Evolutionary conservation across 2,113 vertebrate genomes (phyloP), one percentile per base, ranked within the genome.

Genomic region (Falco punctatus): DNA sequence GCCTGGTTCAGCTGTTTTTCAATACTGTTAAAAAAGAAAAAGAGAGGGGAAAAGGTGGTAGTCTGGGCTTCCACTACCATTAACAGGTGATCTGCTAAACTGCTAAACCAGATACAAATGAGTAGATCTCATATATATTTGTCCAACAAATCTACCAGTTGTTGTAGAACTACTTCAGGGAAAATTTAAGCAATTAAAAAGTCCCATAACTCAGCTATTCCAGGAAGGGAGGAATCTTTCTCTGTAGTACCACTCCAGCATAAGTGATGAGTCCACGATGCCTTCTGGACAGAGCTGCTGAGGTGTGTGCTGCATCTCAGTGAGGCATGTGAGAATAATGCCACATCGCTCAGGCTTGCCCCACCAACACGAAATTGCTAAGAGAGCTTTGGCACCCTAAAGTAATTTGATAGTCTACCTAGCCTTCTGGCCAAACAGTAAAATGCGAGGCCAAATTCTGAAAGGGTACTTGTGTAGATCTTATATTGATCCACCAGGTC

Each of bases 31-130:
- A 33, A 61, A 55, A 55, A 61, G 66, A 72, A 30, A 61, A 48
- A 19, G 14, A 42, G 42, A 42, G 13, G 1, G 3, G 3, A 9
- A 71, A 66, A 40, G 0, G 13, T 57, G 6, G 1, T 38, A 38
- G 38, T 38, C 24, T 78, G 1, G 0, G 30, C 15, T 69, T 77
- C 30, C 28, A 64, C 13, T 65, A 69, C 5, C 0, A 0, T 57
- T 78, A 78, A 38, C 20, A 64, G 10, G 3, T 59, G 44, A 9
- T 35, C n/a, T 71, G 15, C 32, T 80, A 74, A 83, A 40, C 22
- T 35, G 26, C 42, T 83, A 18, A 78, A 74, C 16, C 6, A 5
- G 8, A 51, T 64, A 49, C 23, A 77, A 74, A 83, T 38, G 3
- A 51, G 9, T 58, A 69, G 27, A 38, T 80, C 7, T 77, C 15